Conservation (phyloP, 2,888 invertebrate genomes). For the Lapara coniferarum region DNA sequence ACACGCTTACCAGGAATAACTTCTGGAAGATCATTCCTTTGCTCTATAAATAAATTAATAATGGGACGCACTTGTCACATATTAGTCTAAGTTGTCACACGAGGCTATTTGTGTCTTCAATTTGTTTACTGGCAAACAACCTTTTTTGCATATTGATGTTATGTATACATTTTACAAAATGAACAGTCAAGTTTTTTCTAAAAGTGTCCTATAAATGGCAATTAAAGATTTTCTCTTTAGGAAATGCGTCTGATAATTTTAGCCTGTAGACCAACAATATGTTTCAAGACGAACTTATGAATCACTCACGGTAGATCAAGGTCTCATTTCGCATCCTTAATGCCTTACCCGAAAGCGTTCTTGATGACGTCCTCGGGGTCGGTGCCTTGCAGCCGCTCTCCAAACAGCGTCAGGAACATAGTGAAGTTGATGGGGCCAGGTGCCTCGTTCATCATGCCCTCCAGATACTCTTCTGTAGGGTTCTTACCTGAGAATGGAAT, state of each 20-base stretch:
- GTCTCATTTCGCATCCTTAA: too few relatives aligned
- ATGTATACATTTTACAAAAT: too few relatives aligned
- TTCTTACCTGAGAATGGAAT: constrained; percentile 89
- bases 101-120: not conserved
- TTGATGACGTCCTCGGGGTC: constrained; percentile 99
- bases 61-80: not conserved
- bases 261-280: too few relatives aligned
- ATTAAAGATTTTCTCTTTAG: too few relatives aligned
- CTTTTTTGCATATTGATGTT: not conserved
- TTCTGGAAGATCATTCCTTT: not conserved
- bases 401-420: constrained; percentile 99
- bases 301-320: too few relatives aligned
- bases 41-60: not conserved
- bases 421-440: constrained; percentile 99
- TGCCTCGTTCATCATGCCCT: constrained; percentile 99
- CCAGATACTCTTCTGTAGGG: constrained; percentile 97
- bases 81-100: too few relatives aligned
- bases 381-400: constrained; percentile 98
- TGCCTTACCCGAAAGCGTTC: constrained; percentile 94
- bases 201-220: too few relatives aligned
- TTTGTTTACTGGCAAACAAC: not conserved
- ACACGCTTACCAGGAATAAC: not conserved
- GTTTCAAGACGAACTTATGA: too few relatives aligned
- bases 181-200: too few relatives aligned
- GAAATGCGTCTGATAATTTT: too few relatives aligned